phyloP scores from a whole-genome alignment of 2,113 vertebrate genomes.

The Dicerorhinus sumatrensis region DNA sequence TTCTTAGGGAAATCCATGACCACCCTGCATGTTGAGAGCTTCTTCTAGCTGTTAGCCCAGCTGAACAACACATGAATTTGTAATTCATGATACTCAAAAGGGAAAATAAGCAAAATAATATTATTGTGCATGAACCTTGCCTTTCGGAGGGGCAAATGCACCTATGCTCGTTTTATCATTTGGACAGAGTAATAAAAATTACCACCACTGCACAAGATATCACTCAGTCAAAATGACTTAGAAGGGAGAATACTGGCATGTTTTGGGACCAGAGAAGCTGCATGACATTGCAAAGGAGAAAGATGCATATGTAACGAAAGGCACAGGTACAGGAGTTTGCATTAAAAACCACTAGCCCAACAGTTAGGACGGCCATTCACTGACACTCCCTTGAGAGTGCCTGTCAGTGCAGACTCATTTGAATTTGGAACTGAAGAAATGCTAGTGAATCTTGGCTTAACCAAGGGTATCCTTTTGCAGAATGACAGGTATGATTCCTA shows the following conservation, averaged over 20 bases:
- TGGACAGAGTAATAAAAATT: too few relatives aligned
- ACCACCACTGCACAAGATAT: background rate
- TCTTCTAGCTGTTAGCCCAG: background rate
- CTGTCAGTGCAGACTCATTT: background rate
- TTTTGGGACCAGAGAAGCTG: background rate
- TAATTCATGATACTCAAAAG: background rate
- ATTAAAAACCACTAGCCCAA: background rate
- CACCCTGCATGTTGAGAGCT: background rate
- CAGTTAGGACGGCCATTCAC: fast-evolving
- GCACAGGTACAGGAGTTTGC: background rate
- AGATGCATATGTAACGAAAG: fast-evolving
- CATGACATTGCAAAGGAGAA: background rate
- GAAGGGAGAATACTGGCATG: background rate
- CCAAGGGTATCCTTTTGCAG: background rate
- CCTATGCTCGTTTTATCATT: background rate
- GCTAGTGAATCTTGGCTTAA: background rate
- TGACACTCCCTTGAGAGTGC: background rate
- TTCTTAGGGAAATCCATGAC: background rate
- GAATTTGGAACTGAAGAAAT: background rate
- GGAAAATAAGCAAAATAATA: background rate
- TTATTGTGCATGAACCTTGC: background rate
- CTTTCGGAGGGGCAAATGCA: background rate
- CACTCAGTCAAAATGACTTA: background rate
- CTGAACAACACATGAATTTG: background rate
- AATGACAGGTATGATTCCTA: background rate